Evolutionary conservation across 2,113 vertebrate species (phyloP).

Genomic region (Pluvianellus socialis): DNA sequence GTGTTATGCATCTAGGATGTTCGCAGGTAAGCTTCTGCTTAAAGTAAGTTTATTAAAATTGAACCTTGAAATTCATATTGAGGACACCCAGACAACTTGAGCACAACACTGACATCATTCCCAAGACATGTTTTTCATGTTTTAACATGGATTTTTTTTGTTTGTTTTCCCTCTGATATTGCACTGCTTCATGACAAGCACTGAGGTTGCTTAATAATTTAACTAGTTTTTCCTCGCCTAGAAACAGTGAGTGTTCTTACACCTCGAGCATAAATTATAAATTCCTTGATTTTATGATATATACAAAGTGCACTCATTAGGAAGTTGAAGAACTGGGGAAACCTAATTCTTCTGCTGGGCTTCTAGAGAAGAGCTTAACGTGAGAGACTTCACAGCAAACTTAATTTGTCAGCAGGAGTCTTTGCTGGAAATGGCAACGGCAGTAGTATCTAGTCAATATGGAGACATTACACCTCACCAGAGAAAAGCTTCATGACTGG

Average conservation of each 20-base stretch:
- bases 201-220: not conserved
- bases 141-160: not conserved
- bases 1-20: not conserved
- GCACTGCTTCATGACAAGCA: accelerated
- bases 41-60: not conserved
- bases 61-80: not conserved
- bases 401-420: not conserved
- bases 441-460: not conserved
- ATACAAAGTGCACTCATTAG: not conserved
- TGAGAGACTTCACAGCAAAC: not conserved
- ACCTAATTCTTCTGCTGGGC: not conserved
- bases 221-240: not conserved
- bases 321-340: not conserved
- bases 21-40: not conserved
- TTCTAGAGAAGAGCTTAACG: not conserved
- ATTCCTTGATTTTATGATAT: not conserved
- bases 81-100: not conserved
- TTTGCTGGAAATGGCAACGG: not conserved
- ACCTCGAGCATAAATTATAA: not conserved
- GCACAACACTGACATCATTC: not conserved
- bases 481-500: not conserved
- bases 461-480: not conserved
- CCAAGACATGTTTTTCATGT: not conserved
- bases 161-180: not conserved
- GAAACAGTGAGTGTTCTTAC: not conserved